These are phyloP conservation scores for Pterostichus niger DNA, from an alignment of 2,888 invertebrate genomes.

Conservation along the genomic window DNA sequence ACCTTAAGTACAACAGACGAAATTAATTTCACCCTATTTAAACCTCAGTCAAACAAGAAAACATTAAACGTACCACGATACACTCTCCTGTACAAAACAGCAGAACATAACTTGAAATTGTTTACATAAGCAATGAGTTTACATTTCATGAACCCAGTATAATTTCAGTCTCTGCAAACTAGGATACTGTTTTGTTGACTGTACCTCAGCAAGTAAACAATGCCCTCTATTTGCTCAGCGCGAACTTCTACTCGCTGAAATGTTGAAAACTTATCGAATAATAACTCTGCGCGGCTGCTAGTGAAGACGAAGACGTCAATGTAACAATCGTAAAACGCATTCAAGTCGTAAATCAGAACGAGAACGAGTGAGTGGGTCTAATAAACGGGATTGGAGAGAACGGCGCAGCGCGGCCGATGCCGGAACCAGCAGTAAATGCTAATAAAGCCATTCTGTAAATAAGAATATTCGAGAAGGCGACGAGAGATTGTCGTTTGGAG, in stretches of 20 bases:
- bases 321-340: conserved; percentile 50
- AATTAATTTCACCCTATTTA: conserved; percentile 20
- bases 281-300: conserved; percentile 7
- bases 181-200: conserved; percentile 43
- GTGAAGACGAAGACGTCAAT: neutral
- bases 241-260: conserved; percentile 6
- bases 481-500: conserved; percentile 15
- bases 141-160: conserved; percentile 27
- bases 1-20: conserved; percentile 6
- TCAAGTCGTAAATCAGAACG: conserved; percentile 37
- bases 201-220: conserved; percentile 26
- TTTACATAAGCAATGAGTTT: conserved; percentile 47
- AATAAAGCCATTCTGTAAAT: conserved; percentile 57
- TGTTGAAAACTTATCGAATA: conserved; percentile 45
- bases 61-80: conserved; percentile 12
- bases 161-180: conserved; percentile 41
- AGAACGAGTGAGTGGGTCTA: neutral
- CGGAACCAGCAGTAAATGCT: conserved; percentile 55
- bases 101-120: conserved; percentile 35
- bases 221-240: conserved; percentile 28
- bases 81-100: neutral
- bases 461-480: conserved; percentile 42
- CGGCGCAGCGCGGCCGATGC: neutral
- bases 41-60: conserved; percentile 30
- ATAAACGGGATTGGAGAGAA: conserved; percentile 39